Percentiles rank a stretch among this genome's conserved stretches.
Evolutionary conservation across 2,888 invertebrate genomes (phyloP).

Genomic region (Plagodis pulveraria): DNA sequence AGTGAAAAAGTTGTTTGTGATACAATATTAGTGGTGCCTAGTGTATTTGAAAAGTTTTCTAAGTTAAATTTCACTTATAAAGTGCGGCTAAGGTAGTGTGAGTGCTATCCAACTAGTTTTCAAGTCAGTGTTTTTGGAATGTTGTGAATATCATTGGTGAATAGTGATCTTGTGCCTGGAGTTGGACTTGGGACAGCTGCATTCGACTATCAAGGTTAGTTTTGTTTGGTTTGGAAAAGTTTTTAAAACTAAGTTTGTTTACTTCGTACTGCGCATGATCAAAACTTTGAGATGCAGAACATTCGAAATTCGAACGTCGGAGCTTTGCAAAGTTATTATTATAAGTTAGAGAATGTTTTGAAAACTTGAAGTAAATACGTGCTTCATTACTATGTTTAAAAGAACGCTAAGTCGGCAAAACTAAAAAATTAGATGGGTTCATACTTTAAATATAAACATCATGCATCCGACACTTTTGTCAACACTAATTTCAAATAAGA

Average conservation of each 20-base stretch:
- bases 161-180: conserved; percentile 65
- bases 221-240: conserved; percentile 54
- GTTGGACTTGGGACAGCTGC: conserved; percentile 58
- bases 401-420: too few species aligned
- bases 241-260: conserved; percentile 75
- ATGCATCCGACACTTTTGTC: too few species aligned
- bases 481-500: too few species aligned
- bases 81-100: conserved; percentile 53
- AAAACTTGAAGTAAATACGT: too few species aligned
- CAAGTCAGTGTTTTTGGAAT: conserved; percentile 77
- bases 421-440: too few species aligned
- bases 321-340: too few species aligned
- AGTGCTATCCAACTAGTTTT: conserved; percentile 69
- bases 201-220: conserved; percentile 64
- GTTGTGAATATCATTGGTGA: conserved; percentile 79
- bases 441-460: too few species aligned
- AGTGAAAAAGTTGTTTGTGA: conserved; percentile 52
- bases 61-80: conserved; percentile 68
- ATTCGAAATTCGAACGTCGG: neutral
- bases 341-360: too few species aligned
- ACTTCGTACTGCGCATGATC: conserved; percentile 78
- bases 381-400: too few species aligned
- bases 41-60: conserved; percentile 55
- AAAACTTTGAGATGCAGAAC: conserved; percentile 28
- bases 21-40: conserved; percentile 45